phyloP scores from a whole-genome alignment of 2,888 invertebrate species.

The Eucera pruinosa region DNA sequence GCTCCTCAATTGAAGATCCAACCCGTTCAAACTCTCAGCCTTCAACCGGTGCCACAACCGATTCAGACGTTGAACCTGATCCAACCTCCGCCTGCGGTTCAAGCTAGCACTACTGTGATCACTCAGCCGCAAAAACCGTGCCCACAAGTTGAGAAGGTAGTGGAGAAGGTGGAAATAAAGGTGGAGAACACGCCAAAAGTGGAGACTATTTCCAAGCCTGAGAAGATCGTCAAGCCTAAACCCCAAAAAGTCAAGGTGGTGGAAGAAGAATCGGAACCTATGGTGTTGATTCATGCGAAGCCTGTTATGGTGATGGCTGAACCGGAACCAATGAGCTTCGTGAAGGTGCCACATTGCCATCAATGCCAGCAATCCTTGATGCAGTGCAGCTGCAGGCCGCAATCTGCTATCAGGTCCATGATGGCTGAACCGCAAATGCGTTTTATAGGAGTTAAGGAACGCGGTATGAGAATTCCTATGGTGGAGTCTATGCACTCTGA shows the following conservation, averaged over 20 bases:
- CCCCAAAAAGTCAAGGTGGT: background rate
- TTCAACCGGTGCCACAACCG: background rate
- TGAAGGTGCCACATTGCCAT: constrained; percentile 16
- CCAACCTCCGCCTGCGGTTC: constrained; percentile 6
- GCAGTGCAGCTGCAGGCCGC: constrained; percentile 35
- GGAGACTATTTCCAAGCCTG: background rate
- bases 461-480: background rate
- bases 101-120: background rate
- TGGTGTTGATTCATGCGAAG: constrained; percentile 2
- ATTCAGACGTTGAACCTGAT: constrained; percentile 15
- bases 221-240: background rate
- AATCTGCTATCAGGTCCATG: background rate
- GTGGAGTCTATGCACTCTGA: background rate
- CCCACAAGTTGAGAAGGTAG: background rate
- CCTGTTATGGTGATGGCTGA: constrained; percentile 28
- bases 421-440: background rate
- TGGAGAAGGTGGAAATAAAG: no score
- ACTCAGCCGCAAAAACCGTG: constrained; percentile 32
- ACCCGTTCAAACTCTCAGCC: constrained; percentile 1
- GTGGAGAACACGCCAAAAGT: background rate
- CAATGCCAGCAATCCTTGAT: background rate
- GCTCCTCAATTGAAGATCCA: background rate
- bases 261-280: background rate
- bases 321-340: background rate
- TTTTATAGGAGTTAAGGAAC: background rate